These are phyloP conservation scores for Halcyon leucocephala DNA, from an alignment of 2,797 vertebrate genomes.

Conservation along the genomic window DNA sequence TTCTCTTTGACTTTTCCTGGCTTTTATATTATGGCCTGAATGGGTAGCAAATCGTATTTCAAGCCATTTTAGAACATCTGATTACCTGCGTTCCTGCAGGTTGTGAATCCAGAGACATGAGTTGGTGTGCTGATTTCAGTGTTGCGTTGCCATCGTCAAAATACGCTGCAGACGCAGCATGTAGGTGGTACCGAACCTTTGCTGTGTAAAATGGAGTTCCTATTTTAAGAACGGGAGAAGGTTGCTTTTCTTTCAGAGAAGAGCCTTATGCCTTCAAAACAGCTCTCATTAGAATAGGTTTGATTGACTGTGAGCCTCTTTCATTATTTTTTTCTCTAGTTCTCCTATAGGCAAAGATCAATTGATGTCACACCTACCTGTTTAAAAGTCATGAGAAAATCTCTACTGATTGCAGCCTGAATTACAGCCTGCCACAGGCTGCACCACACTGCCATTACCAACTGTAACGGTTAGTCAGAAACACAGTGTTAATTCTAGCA, in stretches of 20 bases:
- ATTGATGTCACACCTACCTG: conserved; percentile 31
- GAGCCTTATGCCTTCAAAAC: not conserved
- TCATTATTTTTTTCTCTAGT: not conserved
- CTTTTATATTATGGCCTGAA: not conserved
- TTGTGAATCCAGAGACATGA: not conserved
- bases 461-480: conserved; percentile 12
- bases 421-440: conserved; percentile 40
- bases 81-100: not conserved
- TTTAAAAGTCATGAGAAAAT: conserved; percentile 56
- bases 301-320: conserved; percentile 22
- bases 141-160: not conserved
- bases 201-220: not conserved
- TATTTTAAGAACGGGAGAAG: not conserved
- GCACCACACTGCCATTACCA: not conserved
- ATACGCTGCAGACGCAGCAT: not conserved
- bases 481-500: not conserved
- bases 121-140: not conserved
- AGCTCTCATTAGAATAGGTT: not conserved
- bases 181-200: not conserved
- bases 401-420: conserved; percentile 25
- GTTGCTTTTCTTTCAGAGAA: not conserved
- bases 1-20: not conserved
- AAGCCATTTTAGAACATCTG: not conserved
- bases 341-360: conserved; percentile 44
- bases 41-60: not conserved